phyloP scores from a whole-genome alignment of 1,140 invertebrate species.

The Onthophagus taurus region DNA sequence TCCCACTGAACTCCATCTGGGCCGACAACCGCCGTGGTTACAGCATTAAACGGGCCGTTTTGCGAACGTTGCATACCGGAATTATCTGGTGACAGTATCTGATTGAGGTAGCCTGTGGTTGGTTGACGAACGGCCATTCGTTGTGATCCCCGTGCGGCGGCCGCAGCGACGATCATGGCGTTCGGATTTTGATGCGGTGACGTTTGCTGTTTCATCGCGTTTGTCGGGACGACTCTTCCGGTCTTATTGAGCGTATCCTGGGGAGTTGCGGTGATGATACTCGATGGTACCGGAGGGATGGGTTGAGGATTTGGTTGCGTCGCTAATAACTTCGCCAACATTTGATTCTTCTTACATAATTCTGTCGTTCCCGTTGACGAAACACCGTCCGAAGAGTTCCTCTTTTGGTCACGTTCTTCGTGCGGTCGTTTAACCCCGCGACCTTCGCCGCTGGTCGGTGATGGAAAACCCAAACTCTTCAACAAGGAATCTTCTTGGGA shows the following conservation, averaged over 20 bases:
- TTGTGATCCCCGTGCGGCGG: slow-evolving; percentile 7
- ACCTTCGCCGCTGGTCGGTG: slow-evolving; percentile 42
- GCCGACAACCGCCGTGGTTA: too few relatives aligned
- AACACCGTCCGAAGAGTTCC: slow-evolving; percentile 44
- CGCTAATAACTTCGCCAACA: slow-evolving; percentile 73
- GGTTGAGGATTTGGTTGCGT: slow-evolving; percentile 58
- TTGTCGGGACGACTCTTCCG: slow-evolving; percentile 35
- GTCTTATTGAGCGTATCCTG: slow-evolving; percentile 53
- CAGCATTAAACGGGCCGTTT: too few relatives aligned
- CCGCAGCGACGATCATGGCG: too few relatives aligned
- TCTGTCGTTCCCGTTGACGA: slow-evolving; percentile 45
- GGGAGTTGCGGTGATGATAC: slow-evolving; percentile 54
- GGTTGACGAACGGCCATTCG: slow-evolving; percentile 18
- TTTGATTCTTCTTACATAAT: slow-evolving; percentile 74
- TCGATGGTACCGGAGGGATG: slow-evolving; percentile 54
- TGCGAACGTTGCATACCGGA: slow-evolving; percentile 17
- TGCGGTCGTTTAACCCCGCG: slow-evolving; percentile 57
- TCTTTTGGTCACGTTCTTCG: slow-evolving; percentile 53
- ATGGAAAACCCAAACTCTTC: slow-evolving; percentile 50
- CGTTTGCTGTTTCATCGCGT: slow-evolving; percentile 10
- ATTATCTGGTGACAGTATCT: slow-evolving; percentile 23
- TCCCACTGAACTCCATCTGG: too few relatives aligned
- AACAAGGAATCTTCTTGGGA: slow-evolving; percentile 47
- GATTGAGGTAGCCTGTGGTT: slow-evolving; percentile 29
- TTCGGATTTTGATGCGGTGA: slow-evolving; percentile 19